A percentile compares a stretch with the other conserved stretches of the same genome.
Evolutionary conservation across 2,113 vertebrate species (phyloP).

Genomic region (Scomber japonicus): DNA sequence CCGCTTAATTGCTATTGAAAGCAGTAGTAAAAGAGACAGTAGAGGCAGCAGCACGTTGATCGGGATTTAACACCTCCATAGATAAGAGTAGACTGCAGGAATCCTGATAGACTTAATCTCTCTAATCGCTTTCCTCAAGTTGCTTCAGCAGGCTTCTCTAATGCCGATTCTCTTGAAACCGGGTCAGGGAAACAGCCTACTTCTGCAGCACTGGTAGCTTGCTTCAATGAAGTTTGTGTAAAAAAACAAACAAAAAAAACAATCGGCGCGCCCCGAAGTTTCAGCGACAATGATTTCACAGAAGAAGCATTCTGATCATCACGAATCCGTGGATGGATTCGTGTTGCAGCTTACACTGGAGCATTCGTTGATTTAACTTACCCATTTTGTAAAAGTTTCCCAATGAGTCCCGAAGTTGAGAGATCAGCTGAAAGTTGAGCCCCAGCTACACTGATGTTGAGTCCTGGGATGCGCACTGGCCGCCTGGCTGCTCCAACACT

Average conservation of each 20-base stretch:
- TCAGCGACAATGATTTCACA: conserved; percentile 12
- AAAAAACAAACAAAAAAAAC: background rate
- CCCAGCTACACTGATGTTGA: conserved; percentile 63
- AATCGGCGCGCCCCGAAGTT: conserved; percentile 34
- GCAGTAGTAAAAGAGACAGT: background rate
- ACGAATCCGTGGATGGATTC: background rate
- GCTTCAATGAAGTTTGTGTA: background rate
- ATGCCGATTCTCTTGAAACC: conserved; percentile 55
- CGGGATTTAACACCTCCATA: conserved; percentile 60
- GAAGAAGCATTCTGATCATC: conserved; percentile 11
- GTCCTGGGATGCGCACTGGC: conserved; percentile 74
- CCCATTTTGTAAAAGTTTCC: conserved; percentile 73
- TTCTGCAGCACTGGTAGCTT: background rate
- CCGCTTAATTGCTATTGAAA: background rate
- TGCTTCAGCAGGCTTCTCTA: conserved; percentile 58
- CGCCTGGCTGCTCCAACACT: conserved; percentile 62
- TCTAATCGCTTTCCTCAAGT: conserved; percentile 80
- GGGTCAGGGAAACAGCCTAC: conserved; percentile 61
- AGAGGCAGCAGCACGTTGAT: conserved; percentile 35
- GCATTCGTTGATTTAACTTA: conserved; percentile 36
- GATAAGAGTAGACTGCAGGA: conserved; percentile 56
- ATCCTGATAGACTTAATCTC: conserved; percentile 80
- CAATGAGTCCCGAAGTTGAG: conserved; percentile 50
- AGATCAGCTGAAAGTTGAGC: conserved; percentile 62
- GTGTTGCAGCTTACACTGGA: background rate